These are phyloP conservation scores for Scaptomyza hsui DNA, from an alignment of 1,140 invertebrate species.

Conservation along the genomic window DNA sequence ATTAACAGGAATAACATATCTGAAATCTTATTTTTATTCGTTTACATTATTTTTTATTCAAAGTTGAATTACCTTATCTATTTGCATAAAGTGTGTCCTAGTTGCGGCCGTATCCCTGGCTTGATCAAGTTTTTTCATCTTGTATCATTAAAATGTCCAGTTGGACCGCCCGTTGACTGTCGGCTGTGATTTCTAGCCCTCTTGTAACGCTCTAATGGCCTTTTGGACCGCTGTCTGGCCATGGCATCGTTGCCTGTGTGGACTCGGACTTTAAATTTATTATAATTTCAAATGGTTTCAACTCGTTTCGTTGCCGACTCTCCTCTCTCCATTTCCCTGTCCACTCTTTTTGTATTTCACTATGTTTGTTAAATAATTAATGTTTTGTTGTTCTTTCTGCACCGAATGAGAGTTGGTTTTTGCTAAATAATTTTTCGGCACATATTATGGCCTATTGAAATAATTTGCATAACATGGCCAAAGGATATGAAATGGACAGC, in stretches of 20 bases:
- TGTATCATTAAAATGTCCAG: conserved; percentile 70
- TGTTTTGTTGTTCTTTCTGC: conserved; percentile 73
- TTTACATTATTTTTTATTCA: no score
- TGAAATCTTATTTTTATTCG: no score
- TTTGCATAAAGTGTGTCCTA: conserved; percentile 20
- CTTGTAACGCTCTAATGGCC: conserved; percentile 55
- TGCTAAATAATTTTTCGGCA: conserved; percentile 74
- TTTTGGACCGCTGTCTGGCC: conserved; percentile 60
- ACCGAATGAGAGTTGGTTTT: conserved; percentile 41
- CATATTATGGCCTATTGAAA: conserved; percentile 80
- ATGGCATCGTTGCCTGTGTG: conserved; percentile 45
- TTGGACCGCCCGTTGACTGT: conserved; percentile 62
- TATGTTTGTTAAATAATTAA: conserved; percentile 77
- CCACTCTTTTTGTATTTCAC: conserved; percentile 1
- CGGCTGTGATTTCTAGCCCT: conserved; percentile 62
- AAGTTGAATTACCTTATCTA: neutral
- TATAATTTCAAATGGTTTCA: conserved; percentile 70
- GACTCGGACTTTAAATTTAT: conserved; percentile 70
- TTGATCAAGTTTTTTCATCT: conserved; percentile 42
- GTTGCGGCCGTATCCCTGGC: conserved; percentile 1
- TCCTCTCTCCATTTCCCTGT: neutral
- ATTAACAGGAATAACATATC: no score
- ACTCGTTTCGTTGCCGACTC: neutral
- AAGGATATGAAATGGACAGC: conserved; percentile 76
- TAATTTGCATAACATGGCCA: conserved; percentile 79